These are phyloP conservation scores for Caenorhabditis remanei DNA, from an alignment of 1,140 invertebrate genomes.

Conservation along the genomic window DNA sequence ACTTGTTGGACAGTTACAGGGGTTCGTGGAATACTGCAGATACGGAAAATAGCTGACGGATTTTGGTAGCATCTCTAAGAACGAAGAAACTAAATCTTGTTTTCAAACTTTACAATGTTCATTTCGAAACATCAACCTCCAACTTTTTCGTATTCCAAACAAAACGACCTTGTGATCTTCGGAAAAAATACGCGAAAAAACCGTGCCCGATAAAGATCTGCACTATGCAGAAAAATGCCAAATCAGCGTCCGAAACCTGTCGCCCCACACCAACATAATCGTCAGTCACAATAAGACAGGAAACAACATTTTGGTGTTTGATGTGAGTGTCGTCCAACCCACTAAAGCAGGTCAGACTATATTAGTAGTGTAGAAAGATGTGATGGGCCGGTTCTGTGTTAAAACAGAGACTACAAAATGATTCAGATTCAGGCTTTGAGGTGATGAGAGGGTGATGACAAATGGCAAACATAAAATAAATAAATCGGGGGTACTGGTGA, in stretches of 20 bases:
- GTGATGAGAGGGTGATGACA: too few relatives aligned
- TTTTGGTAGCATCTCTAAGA: too few relatives aligned
- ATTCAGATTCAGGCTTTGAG: background rate
- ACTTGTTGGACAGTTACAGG: too few relatives aligned
- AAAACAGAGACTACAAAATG: background rate
- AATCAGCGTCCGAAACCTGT: background rate
- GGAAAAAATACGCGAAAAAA: background rate
- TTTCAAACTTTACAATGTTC: too few relatives aligned
- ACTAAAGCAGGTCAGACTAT: conserved; percentile 4
- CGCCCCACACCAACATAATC: too few relatives aligned
- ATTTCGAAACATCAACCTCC: too few relatives aligned
- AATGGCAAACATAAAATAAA: too few relatives aligned
- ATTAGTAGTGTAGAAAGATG: background rate
- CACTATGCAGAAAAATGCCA: background rate
- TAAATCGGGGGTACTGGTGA: too few relatives aligned
- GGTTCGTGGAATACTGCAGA: too few relatives aligned
- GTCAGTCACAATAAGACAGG: background rate
- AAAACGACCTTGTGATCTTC: conserved; percentile 2
- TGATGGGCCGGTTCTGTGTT: background rate
- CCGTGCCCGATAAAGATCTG: background rate
- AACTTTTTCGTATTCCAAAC: too few relatives aligned
- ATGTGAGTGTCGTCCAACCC: background rate
- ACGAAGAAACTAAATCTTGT: too few relatives aligned
- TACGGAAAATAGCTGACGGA: too few relatives aligned
- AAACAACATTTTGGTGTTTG: conserved; percentile 28